Evolutionary conservation across 2,797 vertebrate species (phyloP).

Genomic region (Xenopus petersii): DNA sequence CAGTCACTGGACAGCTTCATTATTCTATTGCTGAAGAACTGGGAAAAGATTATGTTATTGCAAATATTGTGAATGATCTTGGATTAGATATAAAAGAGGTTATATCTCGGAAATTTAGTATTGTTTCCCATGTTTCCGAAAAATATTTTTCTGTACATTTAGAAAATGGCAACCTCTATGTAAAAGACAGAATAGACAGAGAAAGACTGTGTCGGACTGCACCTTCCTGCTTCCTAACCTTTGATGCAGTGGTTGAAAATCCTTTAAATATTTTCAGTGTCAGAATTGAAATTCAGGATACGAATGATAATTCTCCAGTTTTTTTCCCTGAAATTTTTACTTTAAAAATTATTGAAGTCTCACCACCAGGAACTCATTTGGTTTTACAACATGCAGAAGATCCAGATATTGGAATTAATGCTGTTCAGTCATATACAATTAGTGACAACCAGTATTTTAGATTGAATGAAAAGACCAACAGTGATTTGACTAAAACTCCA

Average conservation of each 20-base stretch:
- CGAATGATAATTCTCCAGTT: constrained; percentile 32
- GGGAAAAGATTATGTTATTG: constrained; percentile 32
- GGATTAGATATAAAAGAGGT: constrained; percentile 14
- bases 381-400: constrained; percentile 87
- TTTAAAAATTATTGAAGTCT: constrained; percentile 77
- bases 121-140: no score
- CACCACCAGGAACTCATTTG: constrained; percentile 77
- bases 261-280: constrained; percentile 36
- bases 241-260: constrained; percentile 53
- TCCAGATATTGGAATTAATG: constrained; percentile 86
- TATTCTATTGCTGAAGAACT: constrained; percentile 30
- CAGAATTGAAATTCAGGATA: constrained; percentile 25
- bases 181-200: neutral
- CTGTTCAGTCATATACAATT: constrained; percentile 81
- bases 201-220: constrained; percentile 62
- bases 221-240: constrained; percentile 62
- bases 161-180: no score
- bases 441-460: constrained; percentile 79
- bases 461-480: constrained; percentile 81
- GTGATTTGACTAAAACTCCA: constrained; percentile 81
- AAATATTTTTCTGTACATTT: constrained; percentile 8
- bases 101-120: no score
- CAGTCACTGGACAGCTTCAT: constrained; percentile 16
- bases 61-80: constrained; percentile 26
- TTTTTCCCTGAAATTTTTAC: constrained; percentile 48